A percentile compares a stretch with the other conserved stretches of the same genome.
Conservation (phyloP, 2,888 invertebrate genomes). For the Caenorhabditis japonica region DNA sequence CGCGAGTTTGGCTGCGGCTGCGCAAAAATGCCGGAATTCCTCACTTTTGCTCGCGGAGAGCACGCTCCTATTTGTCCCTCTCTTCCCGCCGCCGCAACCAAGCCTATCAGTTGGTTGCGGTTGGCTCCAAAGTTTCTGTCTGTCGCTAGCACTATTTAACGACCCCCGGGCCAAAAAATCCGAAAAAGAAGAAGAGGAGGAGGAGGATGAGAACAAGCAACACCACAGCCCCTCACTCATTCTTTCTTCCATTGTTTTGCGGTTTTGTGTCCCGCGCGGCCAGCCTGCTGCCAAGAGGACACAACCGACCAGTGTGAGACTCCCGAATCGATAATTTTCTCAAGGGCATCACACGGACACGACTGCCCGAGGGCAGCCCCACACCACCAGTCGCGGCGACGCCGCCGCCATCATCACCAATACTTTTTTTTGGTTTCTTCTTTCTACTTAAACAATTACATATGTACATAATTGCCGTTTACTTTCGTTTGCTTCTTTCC, state of each 20-base stretch:
- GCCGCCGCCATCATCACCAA: slow-evolving; percentile 38
- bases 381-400: too few relatives aligned
- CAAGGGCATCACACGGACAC: slow-evolving; percentile 52
- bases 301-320: slow-evolving; percentile 27
- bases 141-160: slow-evolving; percentile 17
- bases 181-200: slow-evolving; percentile 10
- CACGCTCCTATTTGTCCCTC: slow-evolving; percentile 30
- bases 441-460: too few relatives aligned
- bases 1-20: slow-evolving; percentile 27
- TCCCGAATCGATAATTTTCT: slow-evolving; percentile 54
- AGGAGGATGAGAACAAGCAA: not conserved
- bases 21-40: not conserved
- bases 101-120: too few relatives aligned
- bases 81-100: too few relatives aligned
- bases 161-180: slow-evolving; percentile 16
- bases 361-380: slow-evolving; percentile 5
- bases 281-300: slow-evolving; percentile 14
- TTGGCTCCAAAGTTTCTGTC: slow-evolving; percentile 38
- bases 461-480: too few relatives aligned
- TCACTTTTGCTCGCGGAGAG: not conserved
- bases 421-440: slow-evolving; percentile 13
- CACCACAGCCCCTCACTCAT: slow-evolving; percentile 11
- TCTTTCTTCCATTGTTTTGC: slow-evolving; percentile 28
- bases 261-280: not conserved
- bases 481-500: not conserved